Evolutionary conservation across 2,797 vertebrate species (phyloP), one percentile per base, ranked within the genome.

Genomic region (Buphagus erythrorhynchus): DNA sequence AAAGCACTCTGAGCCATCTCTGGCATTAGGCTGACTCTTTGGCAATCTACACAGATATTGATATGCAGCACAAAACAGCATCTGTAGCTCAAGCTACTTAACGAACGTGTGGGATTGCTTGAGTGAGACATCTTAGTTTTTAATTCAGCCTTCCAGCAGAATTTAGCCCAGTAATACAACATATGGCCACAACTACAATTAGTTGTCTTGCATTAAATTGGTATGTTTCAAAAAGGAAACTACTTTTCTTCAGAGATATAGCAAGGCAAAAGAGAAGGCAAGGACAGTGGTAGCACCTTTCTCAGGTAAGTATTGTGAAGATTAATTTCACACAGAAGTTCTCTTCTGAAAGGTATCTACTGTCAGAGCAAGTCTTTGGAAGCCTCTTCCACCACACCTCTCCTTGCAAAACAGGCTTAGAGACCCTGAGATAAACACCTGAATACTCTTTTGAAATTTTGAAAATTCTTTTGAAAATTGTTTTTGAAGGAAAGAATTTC

Each of bases 401-500:
- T n/a, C 57, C 62, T 59, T 59, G 52, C 8, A 82, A 45, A 93
- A 82, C 16, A 67, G 51, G 9, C 31, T 79, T 40, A 62, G 13
- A 73, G 48, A 36, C 15, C 13, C n/a, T n/a, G 26, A 79, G 36
- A 59, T 3, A 84, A 74, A 42, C 2, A 17, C 29, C 31, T 80
- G 72, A 71, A 69, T 76, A 63, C 12, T 82, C 17, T 11, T 59
- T 28, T 54, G 22, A 33, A 42, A 54, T 19, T 42, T 20, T 19
- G 36, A 52, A 40, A 69, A 54, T n/a, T 65, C 22, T 69, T 94
- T 71, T 38, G 21, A 85, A 87, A 78, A 16, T 26, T 51, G 24
- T 33, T 92, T 93, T 59, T 84, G 20, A 85, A 93, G 14, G 31
- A 91, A 88, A 85, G 25, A 51, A 87, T 62, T 89, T 77, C 43